phyloP scores from a whole-genome alignment of 2,113 vertebrate genomes.

The Rhipidura dahli region DNA sequence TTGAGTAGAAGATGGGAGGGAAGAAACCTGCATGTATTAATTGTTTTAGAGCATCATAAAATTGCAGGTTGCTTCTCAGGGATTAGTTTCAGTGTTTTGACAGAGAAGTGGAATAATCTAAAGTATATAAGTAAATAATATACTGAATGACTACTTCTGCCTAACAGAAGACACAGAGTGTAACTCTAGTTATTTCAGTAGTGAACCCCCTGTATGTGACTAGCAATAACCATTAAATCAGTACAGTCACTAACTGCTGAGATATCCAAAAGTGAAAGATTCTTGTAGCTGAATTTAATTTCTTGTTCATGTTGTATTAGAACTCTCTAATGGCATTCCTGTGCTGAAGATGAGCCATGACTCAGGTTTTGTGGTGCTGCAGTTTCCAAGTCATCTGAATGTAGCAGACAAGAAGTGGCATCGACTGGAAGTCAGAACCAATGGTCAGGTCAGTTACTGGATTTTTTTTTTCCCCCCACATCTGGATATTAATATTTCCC shows the following conservation, averaged over 20 bases:
- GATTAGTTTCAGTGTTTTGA: neutral
- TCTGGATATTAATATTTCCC: neutral
- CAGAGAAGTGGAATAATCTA: neutral
- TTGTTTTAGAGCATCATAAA: neutral
- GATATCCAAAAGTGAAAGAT: neutral
- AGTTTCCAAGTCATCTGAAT: slow-evolving; percentile 84
- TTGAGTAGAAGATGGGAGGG: neutral
- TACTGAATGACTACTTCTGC: neutral
- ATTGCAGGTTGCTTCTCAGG: neutral
- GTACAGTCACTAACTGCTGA: neutral
- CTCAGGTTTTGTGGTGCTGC: slow-evolving; percentile 78
- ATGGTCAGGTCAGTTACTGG: slow-evolving; percentile 77
- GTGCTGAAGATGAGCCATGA: slow-evolving; percentile 86
- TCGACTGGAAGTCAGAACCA: slow-evolving; percentile 84
- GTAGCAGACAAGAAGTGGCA: slow-evolving; percentile 88
- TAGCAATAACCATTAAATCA: neutral
- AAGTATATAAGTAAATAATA: neutral
- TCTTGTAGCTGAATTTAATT: neutral
- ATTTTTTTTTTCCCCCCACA: too few relatives aligned
- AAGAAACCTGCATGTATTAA: neutral
- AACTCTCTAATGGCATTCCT: slow-evolving; percentile 80
- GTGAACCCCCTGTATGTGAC: neutral
- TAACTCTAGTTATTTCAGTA: neutral
- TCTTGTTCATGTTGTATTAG: slow-evolving; percentile 54
- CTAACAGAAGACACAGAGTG: neutral